Conservation (phyloP, 92 coral and sea anemone species). For the Ricordea florida region DNA sequence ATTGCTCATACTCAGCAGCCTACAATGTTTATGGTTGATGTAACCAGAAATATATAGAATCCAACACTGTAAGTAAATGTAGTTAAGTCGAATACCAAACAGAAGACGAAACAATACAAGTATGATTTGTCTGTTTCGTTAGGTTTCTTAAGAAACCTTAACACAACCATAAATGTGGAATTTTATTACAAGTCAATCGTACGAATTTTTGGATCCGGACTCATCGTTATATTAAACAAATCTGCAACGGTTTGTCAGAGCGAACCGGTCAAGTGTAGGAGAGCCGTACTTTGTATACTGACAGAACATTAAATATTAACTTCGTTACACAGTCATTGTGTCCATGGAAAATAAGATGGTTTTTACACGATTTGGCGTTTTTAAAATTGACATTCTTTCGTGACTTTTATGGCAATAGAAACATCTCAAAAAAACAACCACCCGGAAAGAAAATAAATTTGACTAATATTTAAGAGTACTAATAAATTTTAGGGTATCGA, state of each 20-base stretch:
- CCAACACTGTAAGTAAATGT: not conserved
- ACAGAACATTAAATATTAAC: conserved; percentile 10
- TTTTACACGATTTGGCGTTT: not conserved
- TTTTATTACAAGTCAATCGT: no score
- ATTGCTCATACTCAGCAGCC: no score
- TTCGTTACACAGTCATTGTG: conserved; percentile 12
- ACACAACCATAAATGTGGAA: not conserved
- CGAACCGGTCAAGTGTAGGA: no score
- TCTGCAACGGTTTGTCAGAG: no score
- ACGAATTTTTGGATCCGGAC: no score
- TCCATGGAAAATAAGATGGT: not conserved
- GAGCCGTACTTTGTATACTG: not conserved
- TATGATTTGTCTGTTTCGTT: not conserved
- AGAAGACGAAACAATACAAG: conserved; percentile 30
- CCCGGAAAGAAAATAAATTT: no score
- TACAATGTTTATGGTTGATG: not conserved
- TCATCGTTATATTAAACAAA: no score
- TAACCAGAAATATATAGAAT: not conserved
- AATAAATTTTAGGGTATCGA: no score
- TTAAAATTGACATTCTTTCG: no score
- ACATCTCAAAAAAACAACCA: no score
- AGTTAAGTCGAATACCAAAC: conserved; percentile 1
- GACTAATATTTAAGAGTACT: no score
- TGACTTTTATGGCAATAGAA: no score
- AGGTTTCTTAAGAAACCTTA: conserved; percentile 4